Conservation (phyloP, 2,797 vertebrate species). For the Pangasius larnaudii region DNA sequence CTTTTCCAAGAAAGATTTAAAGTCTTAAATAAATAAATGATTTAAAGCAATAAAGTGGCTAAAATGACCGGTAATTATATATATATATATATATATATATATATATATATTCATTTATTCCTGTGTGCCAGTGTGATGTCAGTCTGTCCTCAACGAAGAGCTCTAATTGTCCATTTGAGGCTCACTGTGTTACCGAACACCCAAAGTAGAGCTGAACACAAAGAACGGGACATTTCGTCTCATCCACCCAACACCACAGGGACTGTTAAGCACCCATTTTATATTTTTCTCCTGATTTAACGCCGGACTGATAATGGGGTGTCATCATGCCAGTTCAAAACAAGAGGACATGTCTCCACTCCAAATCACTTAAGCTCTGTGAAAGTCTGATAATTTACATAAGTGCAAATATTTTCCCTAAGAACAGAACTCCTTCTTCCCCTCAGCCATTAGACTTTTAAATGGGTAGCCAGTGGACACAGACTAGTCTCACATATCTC, state of each 20-base stretch:
- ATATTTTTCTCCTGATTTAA: background rate
- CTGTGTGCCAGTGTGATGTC: background rate
- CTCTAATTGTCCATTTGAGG: background rate
- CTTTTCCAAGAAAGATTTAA: background rate
- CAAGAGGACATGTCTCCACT: background rate
- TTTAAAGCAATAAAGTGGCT: background rate
- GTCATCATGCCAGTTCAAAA: background rate
- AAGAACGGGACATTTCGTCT: constrained; percentile 11
- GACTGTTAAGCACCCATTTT: background rate
- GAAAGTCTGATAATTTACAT: background rate
- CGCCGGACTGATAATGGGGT: background rate
- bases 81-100: background rate
- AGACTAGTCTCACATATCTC: too few species aligned
- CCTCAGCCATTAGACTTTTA: too few species aligned
- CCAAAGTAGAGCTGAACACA: background rate
- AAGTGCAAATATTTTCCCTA: background rate
- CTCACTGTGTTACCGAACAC: background rate
- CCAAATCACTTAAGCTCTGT: background rate
- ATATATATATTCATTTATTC: background rate
- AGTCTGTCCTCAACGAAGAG: background rate
- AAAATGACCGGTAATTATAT: background rate
- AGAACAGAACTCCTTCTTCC: too few species aligned
- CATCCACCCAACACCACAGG: background rate
- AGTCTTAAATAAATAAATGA: background rate
- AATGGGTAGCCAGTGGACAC: too few species aligned